phyloP scores from a whole-genome alignment of 2,888 invertebrate genomes.

The Gastrophysa polygoni region DNA sequence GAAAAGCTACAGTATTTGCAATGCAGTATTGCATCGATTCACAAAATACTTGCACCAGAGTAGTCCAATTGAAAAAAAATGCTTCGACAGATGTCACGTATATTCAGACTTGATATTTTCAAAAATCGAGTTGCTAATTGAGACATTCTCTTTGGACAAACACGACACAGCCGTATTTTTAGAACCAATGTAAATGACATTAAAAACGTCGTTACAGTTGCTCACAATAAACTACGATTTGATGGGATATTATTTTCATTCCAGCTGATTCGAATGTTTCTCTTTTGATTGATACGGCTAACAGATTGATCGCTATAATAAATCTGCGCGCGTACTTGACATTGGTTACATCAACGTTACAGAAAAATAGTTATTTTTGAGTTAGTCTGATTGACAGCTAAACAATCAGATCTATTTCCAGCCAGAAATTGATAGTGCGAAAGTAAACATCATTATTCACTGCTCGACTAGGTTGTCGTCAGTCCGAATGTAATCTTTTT shows the following conservation, averaged over 20 bases:
- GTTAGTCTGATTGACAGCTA: not conserved
- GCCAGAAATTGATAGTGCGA: not conserved
- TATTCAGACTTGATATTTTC: too few species aligned
- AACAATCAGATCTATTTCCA: not conserved
- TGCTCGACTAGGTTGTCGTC: not conserved
- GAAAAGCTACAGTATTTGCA: too few species aligned
- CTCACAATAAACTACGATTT: not conserved
- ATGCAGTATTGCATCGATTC: too few species aligned
- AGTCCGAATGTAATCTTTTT: not conserved
- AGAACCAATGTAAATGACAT: too few species aligned
- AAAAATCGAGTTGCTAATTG: too few species aligned
- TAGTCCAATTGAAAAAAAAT: too few species aligned
- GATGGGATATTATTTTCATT: not conserved
- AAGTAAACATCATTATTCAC: not conserved
- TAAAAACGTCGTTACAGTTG: not conserved
- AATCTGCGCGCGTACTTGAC: not conserved
- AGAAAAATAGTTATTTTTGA: not conserved
- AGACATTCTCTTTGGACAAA: too few species aligned
- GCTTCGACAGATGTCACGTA: too few species aligned
- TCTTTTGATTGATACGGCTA: not conserved
- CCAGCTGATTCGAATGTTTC: not conserved
- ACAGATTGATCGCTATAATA: not conserved
- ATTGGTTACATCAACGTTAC: not conserved
- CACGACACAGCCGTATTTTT: too few species aligned
- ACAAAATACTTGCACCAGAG: too few species aligned